These are phyloP conservation scores for Idaea biselata DNA, from an alignment of 2,888 invertebrate species.

Conservation along the genomic window DNA sequence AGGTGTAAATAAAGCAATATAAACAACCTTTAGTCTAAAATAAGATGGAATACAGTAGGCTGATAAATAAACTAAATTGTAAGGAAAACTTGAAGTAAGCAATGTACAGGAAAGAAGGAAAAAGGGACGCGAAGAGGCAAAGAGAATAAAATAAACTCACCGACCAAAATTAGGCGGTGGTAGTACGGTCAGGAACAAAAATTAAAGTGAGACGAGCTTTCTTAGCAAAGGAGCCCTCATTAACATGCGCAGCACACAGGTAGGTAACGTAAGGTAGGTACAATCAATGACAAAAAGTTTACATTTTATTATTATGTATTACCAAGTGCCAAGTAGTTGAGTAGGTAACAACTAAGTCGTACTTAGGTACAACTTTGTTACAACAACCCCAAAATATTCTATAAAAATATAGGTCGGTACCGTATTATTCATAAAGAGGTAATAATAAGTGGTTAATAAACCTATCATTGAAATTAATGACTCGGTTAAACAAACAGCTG, in stretches of 20 bases:
- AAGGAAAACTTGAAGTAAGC: conserved; percentile 22
- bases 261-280: conserved; percentile 24
- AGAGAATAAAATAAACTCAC: conserved; percentile 31
- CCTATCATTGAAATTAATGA: background rate
- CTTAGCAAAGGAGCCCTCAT: conserved; percentile 28
- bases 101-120: conserved; percentile 22
- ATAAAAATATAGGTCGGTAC: too few relatives aligned
- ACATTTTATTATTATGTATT: conserved; percentile 8
- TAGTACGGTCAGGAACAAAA: conserved; percentile 31
- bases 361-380: too few relatives aligned
- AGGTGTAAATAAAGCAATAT: too few relatives aligned
- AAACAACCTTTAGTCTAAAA: background rate
- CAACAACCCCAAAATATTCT: too few relatives aligned
- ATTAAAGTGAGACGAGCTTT: conserved; percentile 28
- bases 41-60: background rate
- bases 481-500: conserved; percentile 1
- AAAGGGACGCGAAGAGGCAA: conserved; percentile 19
- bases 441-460: conserved; percentile 15
- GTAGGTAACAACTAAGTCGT: too few relatives aligned
- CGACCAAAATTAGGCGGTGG: conserved; percentile 25
- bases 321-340: background rate
- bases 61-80: conserved; percentile 9
- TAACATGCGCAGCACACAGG: conserved; percentile 34
- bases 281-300: conserved; percentile 29
- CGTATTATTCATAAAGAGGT: too few relatives aligned